phyloP scores from a whole-genome alignment of 1,140 invertebrate genomes.

The Episyrphus balteatus region DNA sequence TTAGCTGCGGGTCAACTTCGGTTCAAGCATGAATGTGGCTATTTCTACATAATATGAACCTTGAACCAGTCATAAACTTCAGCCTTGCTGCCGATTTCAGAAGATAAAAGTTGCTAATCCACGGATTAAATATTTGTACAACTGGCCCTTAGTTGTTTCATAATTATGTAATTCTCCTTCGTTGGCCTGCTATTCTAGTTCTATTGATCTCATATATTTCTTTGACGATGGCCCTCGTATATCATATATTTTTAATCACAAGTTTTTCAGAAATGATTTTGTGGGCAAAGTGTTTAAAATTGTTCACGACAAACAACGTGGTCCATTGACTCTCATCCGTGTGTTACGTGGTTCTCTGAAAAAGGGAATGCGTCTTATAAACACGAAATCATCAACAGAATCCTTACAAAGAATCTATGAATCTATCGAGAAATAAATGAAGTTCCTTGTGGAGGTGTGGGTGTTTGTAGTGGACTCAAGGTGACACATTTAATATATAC shows the following conservation, averaged over 20 bases:
- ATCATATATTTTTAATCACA: background rate
- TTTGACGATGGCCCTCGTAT: too few species aligned
- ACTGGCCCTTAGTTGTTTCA: too few species aligned
- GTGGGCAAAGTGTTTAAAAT: slow-evolving; percentile 86
- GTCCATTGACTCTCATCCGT: slow-evolving; percentile 77
- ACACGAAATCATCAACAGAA: slow-evolving; percentile 40
- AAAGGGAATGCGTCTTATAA: slow-evolving; percentile 40
- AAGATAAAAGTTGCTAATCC: too few species aligned
- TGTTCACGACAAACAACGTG: slow-evolving; percentile 78
- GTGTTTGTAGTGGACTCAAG: slow-evolving; percentile 77
- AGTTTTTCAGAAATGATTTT: slow-evolving; percentile 47
- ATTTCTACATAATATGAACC: too few species aligned
- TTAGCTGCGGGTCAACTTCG: too few species aligned
- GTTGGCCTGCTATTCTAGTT: too few species aligned
- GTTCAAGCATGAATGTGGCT: too few species aligned
- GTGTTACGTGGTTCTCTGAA: slow-evolving; percentile 74
- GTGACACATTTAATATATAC: slow-evolving; percentile 32
- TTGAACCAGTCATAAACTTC: too few species aligned
- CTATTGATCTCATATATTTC: too few species aligned
- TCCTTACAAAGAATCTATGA: slow-evolving; percentile 65
- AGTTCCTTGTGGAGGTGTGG: slow-evolving; percentile 74
- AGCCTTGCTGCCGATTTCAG: too few species aligned
- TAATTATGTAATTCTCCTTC: too few species aligned
- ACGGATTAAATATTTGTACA: too few species aligned
- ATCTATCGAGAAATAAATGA: slow-evolving; percentile 61